phyloP scores from a whole-genome alignment of 2,113 vertebrate genomes.

The Erinaceus europaeus region DNA sequence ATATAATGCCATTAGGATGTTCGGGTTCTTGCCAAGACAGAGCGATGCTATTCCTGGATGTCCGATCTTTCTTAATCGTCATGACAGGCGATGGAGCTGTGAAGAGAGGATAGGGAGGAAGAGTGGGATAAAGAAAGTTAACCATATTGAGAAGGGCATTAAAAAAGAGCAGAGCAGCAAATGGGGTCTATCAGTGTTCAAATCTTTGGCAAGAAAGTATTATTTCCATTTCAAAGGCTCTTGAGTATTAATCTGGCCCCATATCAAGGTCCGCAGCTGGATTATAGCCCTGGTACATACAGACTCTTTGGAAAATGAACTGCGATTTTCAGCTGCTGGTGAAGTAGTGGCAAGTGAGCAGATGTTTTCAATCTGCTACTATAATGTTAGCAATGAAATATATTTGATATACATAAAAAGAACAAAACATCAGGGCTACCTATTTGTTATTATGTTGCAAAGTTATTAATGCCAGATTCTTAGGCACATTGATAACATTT shows the following conservation, averaged over 20 bases:
- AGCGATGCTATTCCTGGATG: slow-evolving; percentile 93
- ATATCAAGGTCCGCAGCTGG: slow-evolving; percentile 78
- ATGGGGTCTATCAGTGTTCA: slow-evolving; percentile 61
- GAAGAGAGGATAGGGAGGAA: slow-evolving; percentile 20
- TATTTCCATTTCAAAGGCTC: slow-evolving; percentile 72
- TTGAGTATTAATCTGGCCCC: slow-evolving; percentile 70
- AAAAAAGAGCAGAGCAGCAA: slow-evolving; percentile 62
- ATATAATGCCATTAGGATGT: slow-evolving; percentile 96
- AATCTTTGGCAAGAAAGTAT: slow-evolving; percentile 63
- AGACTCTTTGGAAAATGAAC: slow-evolving; percentile 76
- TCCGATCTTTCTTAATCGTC: slow-evolving; percentile 93
- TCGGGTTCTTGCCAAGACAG: slow-evolving; percentile 97
- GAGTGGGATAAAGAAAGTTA: not conserved
- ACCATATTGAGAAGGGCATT: not conserved
- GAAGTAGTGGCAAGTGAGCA: slow-evolving; percentile 82
- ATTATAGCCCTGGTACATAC: slow-evolving; percentile 68
- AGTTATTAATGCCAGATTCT: slow-evolving; percentile 77
- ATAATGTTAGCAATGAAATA: slow-evolving; percentile 87
- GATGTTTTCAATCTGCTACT: slow-evolving; percentile 91
- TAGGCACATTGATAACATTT: slow-evolving; percentile 73
- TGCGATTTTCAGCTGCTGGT: slow-evolving; percentile 70
- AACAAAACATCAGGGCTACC: slow-evolving; percentile 74
- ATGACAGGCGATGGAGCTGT: slow-evolving; percentile 94
- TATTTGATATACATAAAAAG: slow-evolving; percentile 69
- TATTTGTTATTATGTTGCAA: slow-evolving; percentile 73